Evolutionary conservation across 2,888 invertebrate genomes (phyloP).

Genomic region (Aleiodes alternator): DNA sequence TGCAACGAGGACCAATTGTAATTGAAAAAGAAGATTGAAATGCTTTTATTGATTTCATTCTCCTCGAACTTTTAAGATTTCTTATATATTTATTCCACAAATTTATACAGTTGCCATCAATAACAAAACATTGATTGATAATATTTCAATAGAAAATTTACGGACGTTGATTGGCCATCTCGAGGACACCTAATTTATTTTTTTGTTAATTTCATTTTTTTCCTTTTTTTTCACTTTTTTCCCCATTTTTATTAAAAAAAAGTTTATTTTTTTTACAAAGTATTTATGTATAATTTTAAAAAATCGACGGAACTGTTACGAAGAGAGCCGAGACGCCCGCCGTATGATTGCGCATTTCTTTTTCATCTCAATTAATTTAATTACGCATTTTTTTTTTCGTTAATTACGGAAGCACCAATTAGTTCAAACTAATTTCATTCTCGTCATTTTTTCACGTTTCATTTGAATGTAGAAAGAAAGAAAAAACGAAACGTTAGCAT

Average conservation of each 20-base stretch:
- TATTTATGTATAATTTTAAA: slow-evolving; percentile 32
- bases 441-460: slow-evolving; percentile 11
- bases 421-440: slow-evolving; percentile 38
- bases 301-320: slow-evolving; percentile 50
- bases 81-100: no score
- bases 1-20: no score
- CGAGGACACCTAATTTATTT: slow-evolving; percentile 1
- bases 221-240: no score
- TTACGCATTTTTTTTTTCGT: slow-evolving; percentile 30
- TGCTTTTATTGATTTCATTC: no score
- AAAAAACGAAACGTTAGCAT: slow-evolving; percentile 1
- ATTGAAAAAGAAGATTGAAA: no score
- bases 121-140: slow-evolving; percentile 8
- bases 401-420: slow-evolving; percentile 57
- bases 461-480: slow-evolving; percentile 21
- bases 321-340: slow-evolving; percentile 44
- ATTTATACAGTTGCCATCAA: slow-evolving; percentile 6
- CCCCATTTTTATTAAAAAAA: background rate
- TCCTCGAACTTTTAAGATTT: no score
- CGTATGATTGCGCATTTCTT: slow-evolving; percentile 28
- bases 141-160: slow-evolving; percentile 21
- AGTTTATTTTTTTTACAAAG: slow-evolving; percentile 1
- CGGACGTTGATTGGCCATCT: background rate
- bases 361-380: slow-evolving; percentile 34
- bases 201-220: background rate